Evolutionary conservation across 2,888 invertebrate species (phyloP), one percentile per base, ranked within the genome.

Genomic region (Hoplodrina ambigua): DNA sequence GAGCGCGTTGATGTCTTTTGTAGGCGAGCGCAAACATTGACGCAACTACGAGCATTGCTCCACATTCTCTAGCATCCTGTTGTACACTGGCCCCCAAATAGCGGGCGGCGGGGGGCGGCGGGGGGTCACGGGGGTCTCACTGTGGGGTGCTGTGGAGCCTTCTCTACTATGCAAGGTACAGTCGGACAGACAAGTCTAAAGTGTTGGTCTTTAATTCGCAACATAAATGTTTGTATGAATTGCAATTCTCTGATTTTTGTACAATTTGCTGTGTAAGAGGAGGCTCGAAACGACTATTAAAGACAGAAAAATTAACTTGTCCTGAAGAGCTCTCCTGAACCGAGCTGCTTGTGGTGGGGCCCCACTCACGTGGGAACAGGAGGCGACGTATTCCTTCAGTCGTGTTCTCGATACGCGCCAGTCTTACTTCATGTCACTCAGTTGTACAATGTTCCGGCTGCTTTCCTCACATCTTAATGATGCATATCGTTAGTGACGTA

Each of bases 1-100:
- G 57, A 63, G 65, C 86, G 85, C 85, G 85, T 85, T 86, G 86
- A 86, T 78, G 73, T 85, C 85, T 85, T 85, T 83, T 81, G 58
- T 70, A 65, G 25, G 67, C 75, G 67, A 71, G 33, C 59, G 56
- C 71, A 56, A 75, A 67, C 71, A 50, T 10, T 37, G 46, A 49
- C 19, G 49, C 33, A 11, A 52, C 25, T 25, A 20, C 20, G 33
- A 17, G 20, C 33, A 17, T 33, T 61, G 66, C 37, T 56, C 59
- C 53, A 74, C 57, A 74, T 68, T 61, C 19, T 50, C 52, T 19
- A 58, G 57, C 55, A 46, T 69, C 75, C 75, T 69, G 64, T 64
- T 55, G 33, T 25, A 60, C 49, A 55, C 54, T 61, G 69, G 77
- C 80, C 75, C 68, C 83, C 67, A 76, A 76, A 77, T 63, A 76